phyloP scores from a whole-genome alignment of 2,113 vertebrate genomes.

The Bubo bubo region DNA sequence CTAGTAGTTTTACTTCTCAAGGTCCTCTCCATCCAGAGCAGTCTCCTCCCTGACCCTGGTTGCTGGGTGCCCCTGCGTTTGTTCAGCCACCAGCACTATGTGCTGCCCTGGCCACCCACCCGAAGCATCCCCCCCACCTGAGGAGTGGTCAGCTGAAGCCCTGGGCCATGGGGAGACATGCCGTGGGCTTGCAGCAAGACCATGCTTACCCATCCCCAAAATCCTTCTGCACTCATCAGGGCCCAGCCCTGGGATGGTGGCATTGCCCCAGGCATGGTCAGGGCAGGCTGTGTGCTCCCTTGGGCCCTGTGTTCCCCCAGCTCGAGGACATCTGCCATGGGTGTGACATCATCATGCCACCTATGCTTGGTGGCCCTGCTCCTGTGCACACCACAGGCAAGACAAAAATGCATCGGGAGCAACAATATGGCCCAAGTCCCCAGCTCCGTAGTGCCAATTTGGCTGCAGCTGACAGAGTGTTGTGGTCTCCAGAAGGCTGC shows the following conservation, averaged over 20 bases:
- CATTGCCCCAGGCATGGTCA: background rate
- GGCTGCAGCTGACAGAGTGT: background rate
- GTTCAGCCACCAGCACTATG: background rate
- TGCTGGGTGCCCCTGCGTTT: background rate
- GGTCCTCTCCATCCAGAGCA: background rate
- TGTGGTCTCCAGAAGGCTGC: background rate
- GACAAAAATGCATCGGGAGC: background rate
- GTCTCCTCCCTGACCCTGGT: background rate
- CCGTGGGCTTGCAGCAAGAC: background rate
- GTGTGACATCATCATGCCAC: background rate
- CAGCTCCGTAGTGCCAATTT: fast-evolving
- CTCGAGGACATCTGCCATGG: background rate
- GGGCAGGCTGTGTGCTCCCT: background rate
- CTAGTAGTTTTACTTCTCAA: background rate
- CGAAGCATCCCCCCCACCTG: background rate
- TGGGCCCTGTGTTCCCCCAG: background rate
- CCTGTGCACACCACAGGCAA: background rate
- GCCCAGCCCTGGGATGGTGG: background rate
- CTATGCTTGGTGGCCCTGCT: background rate
- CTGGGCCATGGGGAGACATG: background rate
- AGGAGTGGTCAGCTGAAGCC: background rate
- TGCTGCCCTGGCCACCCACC: background rate
- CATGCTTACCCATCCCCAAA: background rate
- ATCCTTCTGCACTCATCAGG: background rate
- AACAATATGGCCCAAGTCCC: background rate